A percentile compares a stretch with the other conserved stretches of the same genome.
phyloP scores from a whole-genome alignment of 2,113 vertebrate genomes.

The Theristicus caerulescens region DNA sequence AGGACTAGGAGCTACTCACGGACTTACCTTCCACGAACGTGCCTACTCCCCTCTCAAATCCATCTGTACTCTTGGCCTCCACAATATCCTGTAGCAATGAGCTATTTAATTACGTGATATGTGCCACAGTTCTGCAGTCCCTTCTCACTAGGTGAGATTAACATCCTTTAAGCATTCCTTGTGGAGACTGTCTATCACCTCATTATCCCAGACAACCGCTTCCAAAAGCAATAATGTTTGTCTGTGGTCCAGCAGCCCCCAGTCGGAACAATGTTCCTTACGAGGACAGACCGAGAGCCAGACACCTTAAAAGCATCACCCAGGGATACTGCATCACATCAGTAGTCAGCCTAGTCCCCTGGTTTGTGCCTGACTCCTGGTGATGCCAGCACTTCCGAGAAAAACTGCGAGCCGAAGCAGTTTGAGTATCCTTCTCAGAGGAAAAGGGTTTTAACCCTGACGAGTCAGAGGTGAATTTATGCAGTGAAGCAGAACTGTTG shows the following conservation, averaged over 20 bases:
- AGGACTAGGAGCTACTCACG: neutral
- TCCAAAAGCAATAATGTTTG: slow-evolving; percentile 34
- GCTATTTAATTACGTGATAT: neutral
- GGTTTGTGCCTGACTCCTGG: neutral
- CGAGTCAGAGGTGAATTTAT: neutral
- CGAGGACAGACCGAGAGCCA: neutral
- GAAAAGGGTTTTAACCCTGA: slow-evolving; percentile 5
- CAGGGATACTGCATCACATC: neutral
- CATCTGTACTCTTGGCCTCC: slow-evolving; percentile 16
- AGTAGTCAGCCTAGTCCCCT: neutral
- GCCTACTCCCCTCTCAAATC: neutral
- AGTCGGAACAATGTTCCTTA: neutral
- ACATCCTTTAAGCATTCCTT: slow-evolving; percentile 42
- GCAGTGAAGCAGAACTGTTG: neutral
- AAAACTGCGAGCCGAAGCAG: neutral
- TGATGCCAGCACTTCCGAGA: neutral
- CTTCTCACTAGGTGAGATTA: slow-evolving; percentile 36
- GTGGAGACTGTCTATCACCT: slow-evolving; percentile 31
- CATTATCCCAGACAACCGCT: neutral
- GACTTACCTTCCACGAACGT: neutral
- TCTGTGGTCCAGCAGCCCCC: neutral
- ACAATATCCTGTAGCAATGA: slow-evolving; percentile 7
- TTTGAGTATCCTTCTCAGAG: neutral
- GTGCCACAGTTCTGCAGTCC: slow-evolving; percentile 18
- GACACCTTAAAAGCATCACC: neutral